A percentile compares a stretch with the other conserved stretches of the same genome.
Evolutionary conservation across 2,888 invertebrate genomes (phyloP).

Genomic region (Cerastoderma edule): DNA sequence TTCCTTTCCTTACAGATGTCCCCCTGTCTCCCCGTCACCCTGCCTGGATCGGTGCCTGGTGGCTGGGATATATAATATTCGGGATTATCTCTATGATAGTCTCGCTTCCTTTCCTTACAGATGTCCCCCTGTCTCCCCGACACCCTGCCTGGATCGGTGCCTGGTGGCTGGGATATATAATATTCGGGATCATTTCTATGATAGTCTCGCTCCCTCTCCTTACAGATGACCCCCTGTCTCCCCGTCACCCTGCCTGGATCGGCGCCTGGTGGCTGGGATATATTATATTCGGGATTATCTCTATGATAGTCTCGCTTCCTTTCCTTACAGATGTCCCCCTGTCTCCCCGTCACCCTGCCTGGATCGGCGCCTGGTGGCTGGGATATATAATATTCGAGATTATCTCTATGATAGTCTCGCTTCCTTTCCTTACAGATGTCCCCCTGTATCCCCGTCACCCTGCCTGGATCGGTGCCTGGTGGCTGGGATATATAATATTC

Average conservation of each 20-base stretch:
- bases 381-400: constrained; percentile 67
- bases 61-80: constrained; percentile 69
- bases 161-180: constrained; percentile 72
- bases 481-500: constrained; percentile 69
- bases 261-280: constrained; percentile 77
- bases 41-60: constrained; percentile 75
- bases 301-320: too few species aligned
- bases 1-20: too few species aligned
- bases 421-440: too few species aligned
- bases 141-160: constrained; percentile 75
- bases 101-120: too few species aligned
- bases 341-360: constrained; percentile 65
- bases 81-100: constrained; percentile 60
- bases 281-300: constrained; percentile 61
- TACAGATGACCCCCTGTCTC: constrained; percentile 56
- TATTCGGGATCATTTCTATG: constrained; percentile 63
- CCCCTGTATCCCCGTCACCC: constrained; percentile 64
- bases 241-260: constrained; percentile 69
- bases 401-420: constrained; percentile 53
- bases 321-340: too few species aligned
- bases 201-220: too few species aligned
- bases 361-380: constrained; percentile 76
- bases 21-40: constrained; percentile 64
- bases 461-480: constrained; percentile 75
- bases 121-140: constrained; percentile 52